phyloP scores from a whole-genome alignment of 2,113 vertebrate genomes.

The Cephalopterus ornatus region DNA sequence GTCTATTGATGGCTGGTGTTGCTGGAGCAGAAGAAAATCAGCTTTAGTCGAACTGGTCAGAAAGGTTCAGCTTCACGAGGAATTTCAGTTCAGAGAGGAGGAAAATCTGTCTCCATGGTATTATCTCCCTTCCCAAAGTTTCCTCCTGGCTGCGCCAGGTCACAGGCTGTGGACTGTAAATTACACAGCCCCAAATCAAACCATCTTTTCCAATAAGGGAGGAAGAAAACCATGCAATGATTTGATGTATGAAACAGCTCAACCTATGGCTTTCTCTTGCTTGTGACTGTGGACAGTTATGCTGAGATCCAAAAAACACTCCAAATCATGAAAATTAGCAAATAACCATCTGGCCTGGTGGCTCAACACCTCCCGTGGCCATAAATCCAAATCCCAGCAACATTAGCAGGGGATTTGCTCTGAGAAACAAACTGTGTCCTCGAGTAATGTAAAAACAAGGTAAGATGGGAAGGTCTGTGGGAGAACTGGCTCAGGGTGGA shows the following conservation, averaged over 20 bases:
- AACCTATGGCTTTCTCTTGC: neutral
- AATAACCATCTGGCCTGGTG: constrained; percentile 49
- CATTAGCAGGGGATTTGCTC: constrained; percentile 38
- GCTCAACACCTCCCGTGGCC: constrained; percentile 34
- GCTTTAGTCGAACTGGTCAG: neutral
- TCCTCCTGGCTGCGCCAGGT: neutral
- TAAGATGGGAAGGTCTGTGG: neutral
- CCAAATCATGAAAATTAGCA: constrained; percentile 19
- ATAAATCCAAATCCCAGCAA: constrained; percentile 52
- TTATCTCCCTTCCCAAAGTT: constrained; percentile 10
- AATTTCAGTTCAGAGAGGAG: neutral
- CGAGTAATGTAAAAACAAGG: constrained; percentile 25
- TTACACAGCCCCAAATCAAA: neutral
- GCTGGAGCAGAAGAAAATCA: neutral
- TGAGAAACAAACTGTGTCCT: neutral
- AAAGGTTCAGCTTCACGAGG: neutral
- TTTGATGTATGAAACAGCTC: constrained; percentile 19
- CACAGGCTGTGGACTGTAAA: neutral
- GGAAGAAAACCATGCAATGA: constrained; percentile 7
- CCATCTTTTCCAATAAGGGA: neutral
- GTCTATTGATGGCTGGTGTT: neutral
- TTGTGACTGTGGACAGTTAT: neutral
- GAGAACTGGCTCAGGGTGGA: neutral
- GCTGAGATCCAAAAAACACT: constrained; percentile 12
- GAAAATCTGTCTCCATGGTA: neutral